Evolutionary conservation across 2,797 vertebrate genomes (phyloP).

Genomic region (Scomberomorus guttatus): DNA sequence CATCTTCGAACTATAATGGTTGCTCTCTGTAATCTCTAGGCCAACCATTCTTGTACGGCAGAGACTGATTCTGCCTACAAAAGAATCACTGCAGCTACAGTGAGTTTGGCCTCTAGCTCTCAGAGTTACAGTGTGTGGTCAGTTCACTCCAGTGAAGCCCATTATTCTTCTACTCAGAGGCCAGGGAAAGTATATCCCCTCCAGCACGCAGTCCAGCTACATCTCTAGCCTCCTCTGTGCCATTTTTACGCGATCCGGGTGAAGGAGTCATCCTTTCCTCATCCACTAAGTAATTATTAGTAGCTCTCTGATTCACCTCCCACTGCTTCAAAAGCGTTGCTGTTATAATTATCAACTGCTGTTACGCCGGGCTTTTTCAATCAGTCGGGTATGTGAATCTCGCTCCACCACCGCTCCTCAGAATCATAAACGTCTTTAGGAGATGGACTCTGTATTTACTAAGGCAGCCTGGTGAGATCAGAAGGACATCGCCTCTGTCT

Average conservation of each 20-base stretch:
- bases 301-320: conserved; percentile 32
- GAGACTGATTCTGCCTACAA: conserved; percentile 68
- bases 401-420: neutral
- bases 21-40: conserved; percentile 51
- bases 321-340: conserved; percentile 26
- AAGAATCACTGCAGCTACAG: conserved; percentile 73
- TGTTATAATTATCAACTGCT: conserved; percentile 45
- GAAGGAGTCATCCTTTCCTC: conserved; percentile 34
- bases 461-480: conserved; percentile 56
- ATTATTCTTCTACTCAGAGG: conserved; percentile 72
- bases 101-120: conserved; percentile 76
- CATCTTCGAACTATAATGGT: conserved; percentile 47
- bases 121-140: conserved; percentile 74
- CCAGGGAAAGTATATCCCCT: conserved; percentile 56
- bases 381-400: neutral
- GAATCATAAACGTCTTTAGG: conserved; percentile 26
- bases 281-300: conserved; percentile 36
- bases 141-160: conserved; percentile 71
- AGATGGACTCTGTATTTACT: conserved; percentile 49
- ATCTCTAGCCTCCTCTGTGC: conserved; percentile 34
- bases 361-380: conserved; percentile 9
- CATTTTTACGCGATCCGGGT: conserved; percentile 39
- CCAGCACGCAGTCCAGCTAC: conserved; percentile 35
- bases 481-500: conserved; percentile 59
- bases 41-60: conserved; percentile 50